phyloP scores from a whole-genome alignment of 2,113 vertebrate species.

The Neoarius graeffei region DNA sequence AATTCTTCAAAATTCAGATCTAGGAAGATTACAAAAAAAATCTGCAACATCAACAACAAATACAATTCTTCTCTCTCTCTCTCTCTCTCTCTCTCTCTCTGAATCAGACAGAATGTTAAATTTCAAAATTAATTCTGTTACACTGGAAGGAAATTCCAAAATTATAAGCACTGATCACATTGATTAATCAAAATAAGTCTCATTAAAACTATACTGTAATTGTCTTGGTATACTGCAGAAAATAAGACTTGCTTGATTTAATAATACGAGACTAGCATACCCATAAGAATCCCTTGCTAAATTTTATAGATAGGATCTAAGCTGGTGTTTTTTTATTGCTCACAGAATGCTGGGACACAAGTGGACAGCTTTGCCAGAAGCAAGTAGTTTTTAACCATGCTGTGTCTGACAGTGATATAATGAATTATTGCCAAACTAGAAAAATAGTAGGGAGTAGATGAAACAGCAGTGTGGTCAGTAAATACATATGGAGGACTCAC shows the following conservation, averaged over 20 bases:
- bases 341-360: conserved; percentile 59
- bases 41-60: conserved; percentile 6
- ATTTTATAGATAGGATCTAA: conserved; percentile 59
- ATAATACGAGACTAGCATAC: conserved; percentile 63
- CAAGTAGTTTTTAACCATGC: conserved; percentile 72
- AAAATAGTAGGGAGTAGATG: conserved; percentile 76
- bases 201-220: conserved; percentile 20
- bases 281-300: conserved; percentile 61
- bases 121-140: not conserved
- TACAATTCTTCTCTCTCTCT: not conserved
- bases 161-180: not conserved
- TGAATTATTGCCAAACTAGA: conserved; percentile 78
- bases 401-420: conserved; percentile 78
- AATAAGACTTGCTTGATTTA: conserved; percentile 54
- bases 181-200: conserved; percentile 25
- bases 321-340: conserved; percentile 68
- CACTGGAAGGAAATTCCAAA: not conserved
- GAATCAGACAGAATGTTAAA: not conserved
- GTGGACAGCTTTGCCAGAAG: conserved; percentile 71
- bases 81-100: not conserved
- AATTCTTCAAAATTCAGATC: conserved; percentile 21
- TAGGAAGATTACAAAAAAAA: not conserved
- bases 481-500: conserved; percentile 60
- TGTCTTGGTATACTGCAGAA: conserved; percentile 13
- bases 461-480: conserved; percentile 73